Conservation (phyloP, 2,113 vertebrate species). For the Hypomesus transpacificus region DNA sequence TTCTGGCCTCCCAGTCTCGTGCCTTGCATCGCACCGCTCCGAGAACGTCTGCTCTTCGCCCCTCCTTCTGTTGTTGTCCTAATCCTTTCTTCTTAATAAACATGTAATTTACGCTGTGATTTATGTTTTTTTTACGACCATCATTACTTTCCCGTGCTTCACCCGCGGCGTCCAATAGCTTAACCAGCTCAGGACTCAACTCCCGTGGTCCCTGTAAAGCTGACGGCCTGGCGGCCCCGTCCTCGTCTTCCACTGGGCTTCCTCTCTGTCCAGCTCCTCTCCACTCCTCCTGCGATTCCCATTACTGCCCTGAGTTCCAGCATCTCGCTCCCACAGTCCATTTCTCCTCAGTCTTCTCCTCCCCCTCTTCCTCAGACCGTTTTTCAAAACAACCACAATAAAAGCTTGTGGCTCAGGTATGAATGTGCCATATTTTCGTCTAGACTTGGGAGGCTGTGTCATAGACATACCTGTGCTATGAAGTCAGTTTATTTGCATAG, state of each 20-base stretch:
- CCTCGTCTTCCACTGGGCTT: conserved; percentile 22
- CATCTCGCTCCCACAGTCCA: conserved; percentile 43
- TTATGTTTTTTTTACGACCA: conserved; percentile 46
- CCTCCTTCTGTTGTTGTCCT: conserved; percentile 35
- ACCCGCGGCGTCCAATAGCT: conserved; percentile 41
- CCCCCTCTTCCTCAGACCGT: conserved; percentile 32
- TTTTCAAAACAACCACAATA: conserved; percentile 53
- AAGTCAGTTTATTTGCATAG: conserved; percentile 46
- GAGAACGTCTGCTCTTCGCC: conserved; percentile 33
- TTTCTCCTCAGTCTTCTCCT: conserved; percentile 26
- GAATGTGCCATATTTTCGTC: conserved; percentile 62
- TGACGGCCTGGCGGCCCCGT: conserved; percentile 40
- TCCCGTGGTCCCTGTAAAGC: conserved; percentile 54
- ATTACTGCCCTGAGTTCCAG: conserved; percentile 66
- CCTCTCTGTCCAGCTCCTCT: conserved; percentile 25
- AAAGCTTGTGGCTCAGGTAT: conserved; percentile 55
- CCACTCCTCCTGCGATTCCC: conserved; percentile 61
- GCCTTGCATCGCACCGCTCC: background rate
- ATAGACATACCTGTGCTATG: conserved; percentile 40
- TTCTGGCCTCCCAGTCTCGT: background rate
- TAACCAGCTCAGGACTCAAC: conserved; percentile 48
- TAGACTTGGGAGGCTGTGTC: conserved; percentile 62
- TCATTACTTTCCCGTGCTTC: conserved; percentile 41
- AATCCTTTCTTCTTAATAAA: conserved; percentile 54
- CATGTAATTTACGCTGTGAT: conserved; percentile 52